Evolutionary conservation across 2,888 invertebrate genomes (phyloP), one percentile per base, ranked within the genome.

Genomic region (Andricus quercusramuli): DNA sequence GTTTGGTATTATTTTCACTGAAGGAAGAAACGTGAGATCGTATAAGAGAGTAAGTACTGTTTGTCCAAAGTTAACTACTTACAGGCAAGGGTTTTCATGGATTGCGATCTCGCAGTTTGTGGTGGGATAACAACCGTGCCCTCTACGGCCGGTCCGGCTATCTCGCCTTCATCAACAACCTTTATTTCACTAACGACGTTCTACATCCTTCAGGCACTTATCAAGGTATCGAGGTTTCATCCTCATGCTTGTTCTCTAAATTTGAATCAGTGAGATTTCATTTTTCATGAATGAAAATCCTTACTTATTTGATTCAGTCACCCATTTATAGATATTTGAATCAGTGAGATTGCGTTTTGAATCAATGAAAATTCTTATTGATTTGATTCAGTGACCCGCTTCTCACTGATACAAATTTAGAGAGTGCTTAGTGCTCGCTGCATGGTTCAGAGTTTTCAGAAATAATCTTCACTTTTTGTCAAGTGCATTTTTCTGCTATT

Each of bases 161-260:
- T 89, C 87, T 90, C 84, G 87, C 88, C 89, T 90, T 91, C 90
- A 89, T 90, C 90, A 91, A 91, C 91, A 90, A 90, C 86, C 90
- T 90, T 88, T 91, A 91, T 90, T 90, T 90, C 90, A 91, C 90
- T 91, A 91, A 91, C 85, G 91, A 91, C 84, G 91, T 88, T 86
- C 89, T 90, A 83, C 86, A 87, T 83, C 88, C 86, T 81, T 85
- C 91, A 89, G 85, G 87, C 89, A 86, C 87, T 89, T 89, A 89
- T 85, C 88, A 91, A 91, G 91, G 91, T 91, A 91, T 91, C 89
- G 86, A 89, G 86, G 83, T 81, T 79, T 83, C 78, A 80, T 81
- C 41, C 78, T 79, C 25, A 76, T 78, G 83, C 82, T 83, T 82
- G 82, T 83, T 47, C 47, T 15, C 17, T 47, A 44, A 13, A 44